Evolutionary conservation across 1,140 invertebrate genomes (phyloP).

Genomic region (Daktulosphaira vitifoliae): DNA sequence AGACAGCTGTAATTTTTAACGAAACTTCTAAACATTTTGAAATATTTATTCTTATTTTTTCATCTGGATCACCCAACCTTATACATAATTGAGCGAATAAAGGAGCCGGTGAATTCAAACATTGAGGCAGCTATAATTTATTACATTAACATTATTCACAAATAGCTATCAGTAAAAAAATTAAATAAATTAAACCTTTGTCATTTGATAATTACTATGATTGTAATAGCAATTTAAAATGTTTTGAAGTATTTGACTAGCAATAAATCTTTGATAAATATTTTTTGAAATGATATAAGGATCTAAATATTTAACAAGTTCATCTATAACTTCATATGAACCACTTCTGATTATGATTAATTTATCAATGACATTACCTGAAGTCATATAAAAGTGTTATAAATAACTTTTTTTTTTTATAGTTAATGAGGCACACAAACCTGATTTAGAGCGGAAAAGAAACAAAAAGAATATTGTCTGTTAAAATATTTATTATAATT

Average conservation of each 20-base stretch:
- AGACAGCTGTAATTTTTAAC: slow-evolving; percentile 17
- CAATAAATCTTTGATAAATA: slow-evolving; percentile 19
- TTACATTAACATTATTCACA: too few species aligned
- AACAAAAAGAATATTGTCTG: too few species aligned
- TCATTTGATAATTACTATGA: slow-evolving; percentile 24
- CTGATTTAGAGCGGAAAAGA: too few species aligned
- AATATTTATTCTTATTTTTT: slow-evolving; percentile 10
- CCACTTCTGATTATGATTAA: slow-evolving; percentile 22
- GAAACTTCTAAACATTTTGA: slow-evolving; percentile 8
- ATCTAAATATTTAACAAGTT: not conserved
- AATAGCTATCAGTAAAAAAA: too few species aligned
- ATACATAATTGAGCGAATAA: slow-evolving; percentile 21
- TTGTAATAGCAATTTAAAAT: slow-evolving; percentile 23
- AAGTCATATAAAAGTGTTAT: not conserved
- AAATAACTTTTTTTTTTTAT: too few species aligned
- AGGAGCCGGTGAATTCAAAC: slow-evolving; percentile 14
- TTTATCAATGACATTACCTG: slow-evolving; percentile 19
- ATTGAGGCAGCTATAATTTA: not conserved
- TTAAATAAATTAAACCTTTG: not conserved
- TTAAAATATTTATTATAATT: too few species aligned
- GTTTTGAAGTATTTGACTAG: slow-evolving; percentile 3
- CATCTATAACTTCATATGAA: slow-evolving; percentile 20
- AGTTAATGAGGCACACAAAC: too few species aligned
- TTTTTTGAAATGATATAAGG: slow-evolving; percentile 5
- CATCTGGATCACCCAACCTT: slow-evolving; percentile 7